Conservation (phyloP, 2,888 invertebrate species). For the Horisme vitalbata region DNA sequence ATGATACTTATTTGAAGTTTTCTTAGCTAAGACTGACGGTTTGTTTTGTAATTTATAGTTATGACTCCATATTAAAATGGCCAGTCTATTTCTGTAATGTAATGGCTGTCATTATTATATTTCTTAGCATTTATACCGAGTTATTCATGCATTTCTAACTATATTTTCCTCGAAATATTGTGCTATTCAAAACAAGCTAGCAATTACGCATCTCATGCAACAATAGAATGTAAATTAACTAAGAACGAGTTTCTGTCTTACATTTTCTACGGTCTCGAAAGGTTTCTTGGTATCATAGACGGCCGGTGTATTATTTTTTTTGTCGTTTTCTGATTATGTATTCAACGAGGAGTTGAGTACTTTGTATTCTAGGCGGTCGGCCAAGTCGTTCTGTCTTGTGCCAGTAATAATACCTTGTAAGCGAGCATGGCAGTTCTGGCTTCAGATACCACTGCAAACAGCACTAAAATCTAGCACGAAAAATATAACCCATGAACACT, state of each 20-base stretch:
- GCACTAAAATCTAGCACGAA: too few relatives aligned
- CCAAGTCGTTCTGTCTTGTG: constrained; percentile 29
- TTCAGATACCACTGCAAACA: too few relatives aligned
- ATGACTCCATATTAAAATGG: too few relatives aligned
- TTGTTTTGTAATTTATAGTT: too few relatives aligned
- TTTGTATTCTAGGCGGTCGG: constrained; percentile 43
- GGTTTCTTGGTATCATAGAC: constrained; percentile 29
- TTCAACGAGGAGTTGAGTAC: constrained; percentile 38
- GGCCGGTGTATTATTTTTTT: constrained; percentile 20
- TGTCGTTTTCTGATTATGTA: constrained; percentile 37
- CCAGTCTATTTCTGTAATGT: too few relatives aligned
- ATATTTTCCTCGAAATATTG: constrained; percentile 29
- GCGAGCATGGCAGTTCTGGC: too few relatives aligned
- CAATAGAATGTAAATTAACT: constrained; percentile 33
- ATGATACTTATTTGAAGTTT: too few relatives aligned
- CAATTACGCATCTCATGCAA: constrained; percentile 35
- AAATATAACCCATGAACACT: too few relatives aligned
- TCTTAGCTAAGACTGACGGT: too few relatives aligned
- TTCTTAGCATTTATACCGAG: background rate
- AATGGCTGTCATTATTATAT: background rate
- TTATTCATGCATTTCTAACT: constrained; percentile 10
- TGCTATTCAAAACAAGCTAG: constrained; percentile 23
- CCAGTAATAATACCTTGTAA: constrained; percentile 9
- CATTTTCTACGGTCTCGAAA: constrained; percentile 31
- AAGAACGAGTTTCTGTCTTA: constrained; percentile 25